Evolutionary conservation across 1,140 invertebrate genomes (phyloP).

Genomic region (Drosophila burlai): DNA sequence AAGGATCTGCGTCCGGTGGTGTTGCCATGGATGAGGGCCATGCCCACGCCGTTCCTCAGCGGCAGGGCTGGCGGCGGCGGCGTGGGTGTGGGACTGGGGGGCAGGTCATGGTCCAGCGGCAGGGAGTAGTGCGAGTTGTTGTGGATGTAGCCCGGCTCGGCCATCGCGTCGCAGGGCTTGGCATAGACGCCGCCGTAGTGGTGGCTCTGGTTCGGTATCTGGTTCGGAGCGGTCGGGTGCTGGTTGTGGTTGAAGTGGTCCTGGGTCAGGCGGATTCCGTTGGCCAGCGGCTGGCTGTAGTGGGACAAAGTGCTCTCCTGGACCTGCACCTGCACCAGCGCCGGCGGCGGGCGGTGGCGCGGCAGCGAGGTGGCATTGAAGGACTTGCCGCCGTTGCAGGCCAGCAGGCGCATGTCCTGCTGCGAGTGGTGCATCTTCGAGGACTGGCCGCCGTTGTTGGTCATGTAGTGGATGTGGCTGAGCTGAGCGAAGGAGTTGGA

Average conservation of each 20-base stretch:
- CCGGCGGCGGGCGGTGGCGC: conserved; percentile 26
- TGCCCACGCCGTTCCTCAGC: conserved; percentile 72
- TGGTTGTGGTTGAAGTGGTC: conserved; percentile 81
- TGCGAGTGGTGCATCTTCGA: conserved; percentile 64
- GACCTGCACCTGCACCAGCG: conserved; percentile 27
- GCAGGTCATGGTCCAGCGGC: conserved; percentile 77
- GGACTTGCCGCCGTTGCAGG: conserved; percentile 59
- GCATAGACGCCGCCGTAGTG: conserved; percentile 73
- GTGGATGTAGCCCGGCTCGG: conserved; percentile 74
- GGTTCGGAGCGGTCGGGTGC: neutral
- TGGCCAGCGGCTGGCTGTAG: conserved; percentile 80
- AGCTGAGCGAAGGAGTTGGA: conserved; percentile 82
- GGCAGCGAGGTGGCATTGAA: conserved; percentile 59
- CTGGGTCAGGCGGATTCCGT: conserved; percentile 75
- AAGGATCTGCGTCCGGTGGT: conserved; percentile 78
- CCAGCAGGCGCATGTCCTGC: conserved; percentile 75
- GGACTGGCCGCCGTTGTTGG: conserved; percentile 57
- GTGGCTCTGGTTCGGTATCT: conserved; percentile 19
- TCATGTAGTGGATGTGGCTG: conserved; percentile 84
- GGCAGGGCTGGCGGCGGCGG: conserved; percentile 79
- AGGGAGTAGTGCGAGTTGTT: conserved; percentile 82
- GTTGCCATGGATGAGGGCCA: conserved; percentile 73
- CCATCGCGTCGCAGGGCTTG: conserved; percentile 73
- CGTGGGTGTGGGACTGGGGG: conserved; percentile 69
- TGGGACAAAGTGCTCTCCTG: conserved; percentile 73